Evolutionary conservation across 2,888 invertebrate genomes (phyloP), one percentile per base, ranked within the genome.

Genomic region (Willowsia nigromaculata): DNA sequence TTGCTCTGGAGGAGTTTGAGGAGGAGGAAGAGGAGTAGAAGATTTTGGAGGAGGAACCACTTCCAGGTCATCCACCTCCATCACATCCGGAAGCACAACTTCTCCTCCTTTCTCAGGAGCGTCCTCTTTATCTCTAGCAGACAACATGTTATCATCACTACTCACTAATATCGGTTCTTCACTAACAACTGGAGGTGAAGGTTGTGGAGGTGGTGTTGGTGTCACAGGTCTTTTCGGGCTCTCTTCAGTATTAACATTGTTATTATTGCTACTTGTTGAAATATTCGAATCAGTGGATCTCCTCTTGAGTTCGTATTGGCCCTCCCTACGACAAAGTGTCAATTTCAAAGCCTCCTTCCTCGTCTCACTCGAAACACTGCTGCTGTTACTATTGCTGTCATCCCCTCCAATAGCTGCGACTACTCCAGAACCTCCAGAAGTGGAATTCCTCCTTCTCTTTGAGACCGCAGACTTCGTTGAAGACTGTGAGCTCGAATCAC

Each of bases 301-400:
- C 40, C 82, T 71, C 33, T 87, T 87, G 5, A 87, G 15, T 11
- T 50, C 82, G 30, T 87, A 87, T 27, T 53, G 53, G 4, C 84
- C 50, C 9, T 71, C 22, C 15, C 56, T n/a, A 11, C 80, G 81
- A 59, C 82, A 83, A 4, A 88, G 37, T 5, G 88, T 88, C n/a
- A 88, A 13, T n/a, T 88, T 88, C n/a, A 88, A n/a, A 3, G 9
- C 74, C 5, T 71, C 87, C 6, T 71, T 80, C 13, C 53, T 25
- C 9, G 15, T 13, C 37, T 74, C 81, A 74, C 37, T 65, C 2
- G 47, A 47, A 5, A 13, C 18, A 3, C 18, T 18, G 15, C 50
- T 53, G 18, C 3, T 18, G 2, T 4, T 18, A 13, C 47, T 37
- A n/a, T 0, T 30, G 30, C 25, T 71, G 0, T 40, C 40, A 22